A percentile compares a stretch with the other conserved stretches of the same genome.
phyloP scores from a whole-genome alignment of 2,888 invertebrate genomes.

The Drosophila eohydei region DNA sequence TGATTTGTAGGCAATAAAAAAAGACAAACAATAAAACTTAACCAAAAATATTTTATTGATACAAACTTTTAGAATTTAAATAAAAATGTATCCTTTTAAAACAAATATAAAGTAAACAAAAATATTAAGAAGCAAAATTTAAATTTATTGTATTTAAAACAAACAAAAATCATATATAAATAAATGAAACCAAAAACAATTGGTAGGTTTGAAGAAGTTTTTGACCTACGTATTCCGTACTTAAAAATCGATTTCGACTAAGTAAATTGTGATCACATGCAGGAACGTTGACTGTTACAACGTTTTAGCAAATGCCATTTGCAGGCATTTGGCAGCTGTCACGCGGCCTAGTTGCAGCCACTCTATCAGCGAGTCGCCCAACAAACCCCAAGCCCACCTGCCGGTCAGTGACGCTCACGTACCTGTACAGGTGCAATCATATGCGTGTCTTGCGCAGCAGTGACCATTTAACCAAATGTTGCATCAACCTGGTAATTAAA shows the following conservation, averaged over 20 bases:
- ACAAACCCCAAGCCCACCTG: background rate
- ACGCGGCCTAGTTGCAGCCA: background rate
- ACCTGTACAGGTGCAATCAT: slow-evolving; percentile 16
- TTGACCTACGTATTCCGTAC: too few relatives aligned
- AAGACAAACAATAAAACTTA: too few relatives aligned
- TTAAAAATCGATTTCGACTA: background rate
- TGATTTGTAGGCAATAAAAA: too few relatives aligned
- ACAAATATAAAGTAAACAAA: too few relatives aligned
- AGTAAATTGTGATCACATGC: background rate
- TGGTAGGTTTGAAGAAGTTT: too few relatives aligned
- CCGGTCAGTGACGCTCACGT: background rate
- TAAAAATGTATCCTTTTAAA: too few relatives aligned
- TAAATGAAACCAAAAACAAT: too few relatives aligned
- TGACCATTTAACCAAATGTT: slow-evolving; percentile 65
- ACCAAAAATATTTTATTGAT: too few relatives aligned
- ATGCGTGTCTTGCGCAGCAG: slow-evolving; percentile 35
- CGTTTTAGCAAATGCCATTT: slow-evolving; percentile 27
- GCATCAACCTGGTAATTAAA: slow-evolving; percentile 68
- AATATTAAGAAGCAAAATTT: too few relatives aligned
- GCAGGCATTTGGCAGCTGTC: slow-evolving; percentile 12
- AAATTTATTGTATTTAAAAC: too few relatives aligned
- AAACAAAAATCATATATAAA: too few relatives aligned
- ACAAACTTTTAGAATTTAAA: too few relatives aligned
- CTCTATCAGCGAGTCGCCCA: background rate
- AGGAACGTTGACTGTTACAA: background rate